Evolutionary conservation across 2,888 invertebrate genomes (phyloP), one percentile per base, ranked within the genome.

Genomic region (Biston betularia): DNA sequence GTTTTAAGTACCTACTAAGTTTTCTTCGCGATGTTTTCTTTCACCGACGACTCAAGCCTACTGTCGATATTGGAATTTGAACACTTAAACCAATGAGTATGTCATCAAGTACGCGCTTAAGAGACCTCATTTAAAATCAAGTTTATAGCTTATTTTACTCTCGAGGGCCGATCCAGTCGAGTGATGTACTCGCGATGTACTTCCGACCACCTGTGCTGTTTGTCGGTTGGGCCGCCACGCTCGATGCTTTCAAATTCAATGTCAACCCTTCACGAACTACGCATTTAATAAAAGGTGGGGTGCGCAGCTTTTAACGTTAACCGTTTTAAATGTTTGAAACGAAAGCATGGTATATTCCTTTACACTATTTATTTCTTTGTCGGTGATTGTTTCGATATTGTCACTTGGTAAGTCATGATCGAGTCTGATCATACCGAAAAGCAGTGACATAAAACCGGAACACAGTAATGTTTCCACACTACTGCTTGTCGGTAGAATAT

Each of bases 221-320:
- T 44, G 58, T 60, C 63, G 44, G 65, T 65, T 58, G 46, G 52
- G 42, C 69, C 24, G 66, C 34, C 63, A 63, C 63, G 70, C 53
- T 57, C 63, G 63, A 54, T 55, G 60, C 59, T 46, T 64, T 62
- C 50, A 49, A 68, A 40, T 68, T 65, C 57, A 66, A 70, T 68
- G 57, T 59, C 64, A 61, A 69, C 69, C 72, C 70, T 67, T 63
- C 55, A n/a, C 14, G 56, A 42, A 64, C 58, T 48, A 42, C 55
- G 60, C 64, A 55, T 46, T 59, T 49, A 54, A 54, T 49, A 45
- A 50, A 60, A 45, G 33, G 60, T 56, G 42, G 65, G 65, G 65
- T 61, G 65, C 40, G 42, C n/a, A 48, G 49, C 34, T 50, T 55
- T 53, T 34, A 49, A 33, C 54, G 65, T 48, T 55, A 65, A 65